Percentiles rank a stretch among this genome's conserved stretches.
phyloP scores from a whole-genome alignment of 2,113 vertebrate genomes.

The Glaucomys volans region DNA sequence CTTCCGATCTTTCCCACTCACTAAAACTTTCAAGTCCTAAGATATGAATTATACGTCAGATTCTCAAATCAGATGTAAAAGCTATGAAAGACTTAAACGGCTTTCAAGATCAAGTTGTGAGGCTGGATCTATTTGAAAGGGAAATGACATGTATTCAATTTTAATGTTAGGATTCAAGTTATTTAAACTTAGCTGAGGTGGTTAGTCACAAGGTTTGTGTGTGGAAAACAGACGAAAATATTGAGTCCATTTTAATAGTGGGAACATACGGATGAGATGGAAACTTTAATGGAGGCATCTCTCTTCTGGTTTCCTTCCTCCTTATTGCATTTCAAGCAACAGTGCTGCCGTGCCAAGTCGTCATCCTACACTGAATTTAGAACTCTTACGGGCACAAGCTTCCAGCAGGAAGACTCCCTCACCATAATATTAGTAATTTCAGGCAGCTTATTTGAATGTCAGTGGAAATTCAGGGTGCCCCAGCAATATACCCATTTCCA shows the following conservation, averaged over 20 bases:
- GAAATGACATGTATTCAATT: conserved; percentile 72
- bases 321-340: conserved; percentile 74
- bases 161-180: conserved; percentile 69
- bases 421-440: conserved; percentile 77
- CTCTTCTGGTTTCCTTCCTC: conserved; percentile 72
- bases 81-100: conserved; percentile 73
- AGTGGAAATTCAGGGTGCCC: conserved; percentile 70
- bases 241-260: conserved; percentile 70
- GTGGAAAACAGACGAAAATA: conserved; percentile 78
- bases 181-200: conserved; percentile 71
- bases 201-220: conserved; percentile 73
- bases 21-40: conserved; percentile 76
- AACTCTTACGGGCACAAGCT: conserved; percentile 70
- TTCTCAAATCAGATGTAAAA: conserved; percentile 78
- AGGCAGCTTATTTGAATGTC: conserved; percentile 70
- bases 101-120: conserved; percentile 80
- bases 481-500: conserved; percentile 70
- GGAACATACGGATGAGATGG: conserved; percentile 65
- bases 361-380: conserved; percentile 72
- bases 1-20: conserved; percentile 74
- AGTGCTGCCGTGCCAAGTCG: conserved; percentile 70
- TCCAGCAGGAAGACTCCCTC: conserved; percentile 74
- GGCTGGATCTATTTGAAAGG: conserved; percentile 73
- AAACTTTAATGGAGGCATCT: conserved; percentile 67
- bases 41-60: conserved; percentile 71